A percentile compares a stretch with the other conserved stretches of the same genome.
phyloP scores from a whole-genome alignment of 2,888 invertebrate species.

The Diarsia rubi region DNA sequence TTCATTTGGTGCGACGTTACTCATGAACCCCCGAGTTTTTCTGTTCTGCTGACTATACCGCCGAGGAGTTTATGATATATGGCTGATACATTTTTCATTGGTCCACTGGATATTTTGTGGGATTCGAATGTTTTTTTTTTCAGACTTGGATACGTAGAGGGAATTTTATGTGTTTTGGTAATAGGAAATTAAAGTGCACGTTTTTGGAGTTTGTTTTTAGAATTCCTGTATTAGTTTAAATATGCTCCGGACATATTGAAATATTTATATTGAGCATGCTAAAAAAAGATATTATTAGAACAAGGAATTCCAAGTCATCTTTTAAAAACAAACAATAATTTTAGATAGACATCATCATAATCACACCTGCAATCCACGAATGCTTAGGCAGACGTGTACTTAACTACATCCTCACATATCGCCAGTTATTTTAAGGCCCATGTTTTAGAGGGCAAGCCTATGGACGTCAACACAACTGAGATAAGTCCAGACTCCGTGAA shows the following conservation, averaged over 20 bases:
- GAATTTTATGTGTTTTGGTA: constrained; percentile 22
- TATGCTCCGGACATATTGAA: not conserved
- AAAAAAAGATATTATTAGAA: not conserved
- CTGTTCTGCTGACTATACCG: constrained; percentile 77
- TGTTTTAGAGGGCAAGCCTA: too few relatives aligned
- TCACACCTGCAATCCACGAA: too few relatives aligned
- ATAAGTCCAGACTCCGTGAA: too few relatives aligned
- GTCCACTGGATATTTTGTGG: constrained; percentile 44
- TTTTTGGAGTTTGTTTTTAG: not conserved
- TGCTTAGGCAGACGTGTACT: too few relatives aligned
- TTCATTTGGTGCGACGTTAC: constrained; percentile 89
- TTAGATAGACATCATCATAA: too few relatives aligned
- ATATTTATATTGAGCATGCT: not conserved
- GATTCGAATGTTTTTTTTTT: constrained; percentile 36
- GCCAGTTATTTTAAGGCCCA: too few relatives aligned
- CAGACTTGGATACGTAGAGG: not conserved
- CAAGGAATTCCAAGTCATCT: not conserved
- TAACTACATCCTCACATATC: too few relatives aligned
- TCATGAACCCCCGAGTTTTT: constrained; percentile 86
- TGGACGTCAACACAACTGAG: too few relatives aligned
- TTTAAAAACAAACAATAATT: not conserved
- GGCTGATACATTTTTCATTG: constrained; percentile 88
- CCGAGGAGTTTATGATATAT: constrained; percentile 87
- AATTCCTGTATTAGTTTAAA: not conserved
- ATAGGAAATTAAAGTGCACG: not conserved